Percentiles rank a stretch among this genome's conserved stretches.
phyloP scores from a whole-genome alignment of 2,113 vertebrate genomes.

The Phaethornis superciliosus region DNA sequence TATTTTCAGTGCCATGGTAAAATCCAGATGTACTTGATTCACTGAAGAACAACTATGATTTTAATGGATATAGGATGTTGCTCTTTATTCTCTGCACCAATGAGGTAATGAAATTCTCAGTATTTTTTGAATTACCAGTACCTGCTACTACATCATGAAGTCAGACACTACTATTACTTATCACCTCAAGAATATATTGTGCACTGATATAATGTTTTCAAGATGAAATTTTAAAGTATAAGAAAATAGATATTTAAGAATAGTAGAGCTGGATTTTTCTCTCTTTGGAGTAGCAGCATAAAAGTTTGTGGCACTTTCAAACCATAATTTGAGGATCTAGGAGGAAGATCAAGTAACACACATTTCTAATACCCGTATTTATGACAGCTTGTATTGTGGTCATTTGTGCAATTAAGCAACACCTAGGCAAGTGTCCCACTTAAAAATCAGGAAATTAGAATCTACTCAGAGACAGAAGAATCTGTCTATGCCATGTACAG shows the following conservation, averaged over 20 bases:
- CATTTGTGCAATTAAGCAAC: background rate
- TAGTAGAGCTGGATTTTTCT: background rate
- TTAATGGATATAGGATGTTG: background rate
- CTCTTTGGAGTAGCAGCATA: background rate
- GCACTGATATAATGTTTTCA: background rate
- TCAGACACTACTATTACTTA: background rate
- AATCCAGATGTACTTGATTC: background rate
- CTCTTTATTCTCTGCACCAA: background rate
- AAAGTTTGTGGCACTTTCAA: background rate
- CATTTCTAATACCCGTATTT: background rate
- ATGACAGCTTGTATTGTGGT: background rate
- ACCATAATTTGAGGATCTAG: background rate
- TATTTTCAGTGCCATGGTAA: background rate
- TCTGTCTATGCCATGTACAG: rapidly evolving
- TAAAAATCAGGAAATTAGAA: background rate
- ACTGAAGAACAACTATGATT: background rate
- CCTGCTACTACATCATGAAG: background rate
- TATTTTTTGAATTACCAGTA: background rate
- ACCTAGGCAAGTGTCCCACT: background rate
- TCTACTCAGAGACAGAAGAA: background rate
- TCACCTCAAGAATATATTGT: background rate
- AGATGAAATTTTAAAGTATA: background rate
- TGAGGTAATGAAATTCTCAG: background rate
- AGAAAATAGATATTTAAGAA: background rate
- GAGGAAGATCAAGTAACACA: background rate